Base-by-base conservation (phyloP, 2,113 vertebrate species). In the Carettochelys insculpta region DNA sequence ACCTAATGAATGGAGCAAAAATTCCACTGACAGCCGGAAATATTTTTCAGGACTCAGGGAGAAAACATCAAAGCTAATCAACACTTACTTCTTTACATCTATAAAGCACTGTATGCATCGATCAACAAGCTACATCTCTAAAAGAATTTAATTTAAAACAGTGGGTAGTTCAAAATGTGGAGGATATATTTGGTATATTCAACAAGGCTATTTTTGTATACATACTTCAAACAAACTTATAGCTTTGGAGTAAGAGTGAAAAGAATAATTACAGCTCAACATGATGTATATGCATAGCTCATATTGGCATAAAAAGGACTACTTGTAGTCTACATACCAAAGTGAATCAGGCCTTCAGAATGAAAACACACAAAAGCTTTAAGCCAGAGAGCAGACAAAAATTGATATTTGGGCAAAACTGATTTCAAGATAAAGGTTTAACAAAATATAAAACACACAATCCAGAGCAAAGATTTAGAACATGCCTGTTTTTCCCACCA, bases 301-400 rank as follows among this genome's bases (percentile, higher is more conserved):
- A 41, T 12, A 41, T 13, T 29, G 41, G 3, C 45, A 50, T 0
- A 0, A 83, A 81, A 79, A 22, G 41, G 48, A 17, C 9, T 48
- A 45, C 20, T 5, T 12, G 31, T 16, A 81, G 76, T 14, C 38
- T 58, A 81, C 20, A 94, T 68, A 13, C 56, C 8, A n/a, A 86
- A 81, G 76, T 6, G 14, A 90, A 43, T 75, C 25, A 45, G 24
- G 27, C 24, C 54, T 27, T 56, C 29, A 56, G 25, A 29, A 10
- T 56, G 10, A 56, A 56, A 56, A 29, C 27, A 56, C 86, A 50
- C 11, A 50, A 50, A 50, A 50, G 48, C 48, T n/a, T 81, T 38
- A 90, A 94, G 88, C 48, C 80, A 91, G 77, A 83, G 41, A 31
- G 25, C 54, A 56, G 29, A 56, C 8, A 25, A 56, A 56, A 56